These are phyloP conservation scores for Protonibea diacanthus DNA, from an alignment of 2,797 vertebrate genomes.

Conservation along the genomic window DNA sequence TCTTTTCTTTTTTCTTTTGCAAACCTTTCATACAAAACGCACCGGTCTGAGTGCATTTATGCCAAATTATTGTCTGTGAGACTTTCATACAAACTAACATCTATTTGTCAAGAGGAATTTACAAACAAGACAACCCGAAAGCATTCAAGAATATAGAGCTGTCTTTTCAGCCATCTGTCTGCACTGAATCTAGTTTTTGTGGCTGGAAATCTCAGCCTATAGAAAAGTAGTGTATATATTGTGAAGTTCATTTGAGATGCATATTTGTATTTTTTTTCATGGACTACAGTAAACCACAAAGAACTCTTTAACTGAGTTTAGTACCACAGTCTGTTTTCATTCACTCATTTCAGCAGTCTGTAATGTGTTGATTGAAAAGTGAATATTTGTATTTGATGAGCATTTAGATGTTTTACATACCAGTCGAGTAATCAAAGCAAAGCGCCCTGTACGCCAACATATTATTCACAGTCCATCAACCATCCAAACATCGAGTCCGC, in stretches of 20 bases:
- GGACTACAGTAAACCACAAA: constrained; percentile 7
- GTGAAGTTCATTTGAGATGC: constrained; percentile 9
- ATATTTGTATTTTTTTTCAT: neutral
- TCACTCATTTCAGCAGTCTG: constrained; percentile 27
- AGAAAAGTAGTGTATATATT: neutral
- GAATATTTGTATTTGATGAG: constrained; percentile 62
- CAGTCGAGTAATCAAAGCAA: constrained; percentile 63
- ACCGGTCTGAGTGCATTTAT: no score
- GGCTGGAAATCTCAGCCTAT: no score
- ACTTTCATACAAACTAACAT: no score
- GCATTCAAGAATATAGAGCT: no score
- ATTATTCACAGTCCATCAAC: constrained; percentile 75
- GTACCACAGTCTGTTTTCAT: constrained; percentile 6
- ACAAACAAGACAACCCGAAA: no score
- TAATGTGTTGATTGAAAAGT: constrained; percentile 39
- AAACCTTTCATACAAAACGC: no score
- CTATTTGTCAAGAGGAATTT: no score
- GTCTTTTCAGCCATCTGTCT: neutral
- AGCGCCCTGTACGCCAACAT: constrained; percentile 51
- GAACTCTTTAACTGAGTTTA: constrained; percentile 41
- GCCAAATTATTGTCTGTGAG: no score
- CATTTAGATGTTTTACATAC: constrained; percentile 59
- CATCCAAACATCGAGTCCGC: constrained; percentile 61
- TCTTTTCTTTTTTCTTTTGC: no score
- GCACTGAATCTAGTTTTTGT: no score